Evolutionary conservation across 2,888 invertebrate species (phyloP).

Genomic region (Hermaeophaga mercurialis): DNA sequence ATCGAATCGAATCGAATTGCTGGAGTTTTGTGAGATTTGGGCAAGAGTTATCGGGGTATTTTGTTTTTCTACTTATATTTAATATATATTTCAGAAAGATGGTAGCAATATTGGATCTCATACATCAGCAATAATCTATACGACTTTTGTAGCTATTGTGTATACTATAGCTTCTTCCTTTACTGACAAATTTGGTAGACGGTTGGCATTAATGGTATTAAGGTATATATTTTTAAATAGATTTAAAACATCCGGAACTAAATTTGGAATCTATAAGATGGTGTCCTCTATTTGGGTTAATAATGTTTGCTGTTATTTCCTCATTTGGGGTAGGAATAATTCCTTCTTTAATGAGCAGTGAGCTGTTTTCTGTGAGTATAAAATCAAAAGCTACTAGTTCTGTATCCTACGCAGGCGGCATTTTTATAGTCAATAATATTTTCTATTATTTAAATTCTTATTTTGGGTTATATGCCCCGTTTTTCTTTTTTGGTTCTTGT

Average conservation of each 20-base stretch:
- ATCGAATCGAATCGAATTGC: constrained; percentile 45
- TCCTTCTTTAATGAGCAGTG: constrained; percentile 47
- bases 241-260: constrained; percentile 34
- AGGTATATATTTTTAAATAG: constrained; percentile 43
- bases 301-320: constrained; percentile 44
- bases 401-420: constrained; percentile 40
- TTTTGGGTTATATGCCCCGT: constrained; percentile 44
- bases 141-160: constrained; percentile 27
- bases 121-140: constrained; percentile 39
- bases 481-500: constrained; percentile 45
- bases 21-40: constrained; percentile 44
- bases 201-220: constrained; percentile 38
- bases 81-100: constrained; percentile 49
- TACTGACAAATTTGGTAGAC: constrained; percentile 41
- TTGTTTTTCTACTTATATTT: constrained; percentile 44
- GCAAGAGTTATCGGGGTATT: constrained; percentile 47
- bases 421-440: constrained; percentile 42
- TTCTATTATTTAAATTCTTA: constrained; percentile 48
- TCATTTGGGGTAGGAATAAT: constrained; percentile 45
- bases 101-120: constrained; percentile 41
- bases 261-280: constrained; percentile 41
- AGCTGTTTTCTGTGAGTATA: constrained; percentile 49
- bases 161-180: constrained; percentile 38
- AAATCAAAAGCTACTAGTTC: constrained; percentile 47
- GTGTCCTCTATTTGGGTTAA: constrained; percentile 48